Percentiles rank a stretch among this genome's conserved stretches.
Conservation (phyloP, 2,888 invertebrate genomes). For the Eudasyphora cyanicolor region DNA sequence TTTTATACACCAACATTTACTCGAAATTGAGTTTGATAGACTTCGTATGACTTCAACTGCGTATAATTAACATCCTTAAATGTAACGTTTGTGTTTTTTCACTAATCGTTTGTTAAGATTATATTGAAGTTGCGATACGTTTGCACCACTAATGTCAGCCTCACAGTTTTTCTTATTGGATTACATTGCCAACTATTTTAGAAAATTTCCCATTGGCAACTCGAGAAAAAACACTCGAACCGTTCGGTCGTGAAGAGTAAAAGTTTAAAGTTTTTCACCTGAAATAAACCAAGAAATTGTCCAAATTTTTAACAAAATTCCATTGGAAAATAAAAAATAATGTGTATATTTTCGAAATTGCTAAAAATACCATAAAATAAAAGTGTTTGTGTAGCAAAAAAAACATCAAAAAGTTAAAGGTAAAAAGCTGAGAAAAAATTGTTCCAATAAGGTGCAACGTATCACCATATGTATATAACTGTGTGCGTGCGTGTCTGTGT, state of each 20-base stretch:
- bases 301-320: slow-evolving; percentile 6
- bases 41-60: too few species aligned
- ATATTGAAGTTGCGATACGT: too few species aligned
- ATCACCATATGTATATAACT: slow-evolving; percentile 41
- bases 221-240: slow-evolving; percentile 11
- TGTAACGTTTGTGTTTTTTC: too few species aligned
- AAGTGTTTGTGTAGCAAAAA: not conserved
- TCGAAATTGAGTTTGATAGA: too few species aligned
- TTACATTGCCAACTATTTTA: too few species aligned
- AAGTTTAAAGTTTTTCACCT: slow-evolving; percentile 35
- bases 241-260: slow-evolving; percentile 24
- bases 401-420: slow-evolving; percentile 38
- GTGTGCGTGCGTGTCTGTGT: slow-evolving; percentile 41
- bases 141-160: too few species aligned
- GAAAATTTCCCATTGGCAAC: too few species aligned
- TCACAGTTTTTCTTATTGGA: too few species aligned
- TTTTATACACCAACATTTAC: too few species aligned
- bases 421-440: slow-evolving; percentile 19
- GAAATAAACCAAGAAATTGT: not conserved
- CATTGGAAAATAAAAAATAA: slow-evolving; percentile 38
- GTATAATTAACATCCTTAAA: too few species aligned
- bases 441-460: slow-evolving; percentile 61
- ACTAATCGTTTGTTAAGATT: too few species aligned
- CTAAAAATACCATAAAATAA: slow-evolving; percentile 28
- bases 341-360: slow-evolving; percentile 16